phyloP scores from a whole-genome alignment of 2,797 vertebrate genomes.

The Anas bahamensis region DNA sequence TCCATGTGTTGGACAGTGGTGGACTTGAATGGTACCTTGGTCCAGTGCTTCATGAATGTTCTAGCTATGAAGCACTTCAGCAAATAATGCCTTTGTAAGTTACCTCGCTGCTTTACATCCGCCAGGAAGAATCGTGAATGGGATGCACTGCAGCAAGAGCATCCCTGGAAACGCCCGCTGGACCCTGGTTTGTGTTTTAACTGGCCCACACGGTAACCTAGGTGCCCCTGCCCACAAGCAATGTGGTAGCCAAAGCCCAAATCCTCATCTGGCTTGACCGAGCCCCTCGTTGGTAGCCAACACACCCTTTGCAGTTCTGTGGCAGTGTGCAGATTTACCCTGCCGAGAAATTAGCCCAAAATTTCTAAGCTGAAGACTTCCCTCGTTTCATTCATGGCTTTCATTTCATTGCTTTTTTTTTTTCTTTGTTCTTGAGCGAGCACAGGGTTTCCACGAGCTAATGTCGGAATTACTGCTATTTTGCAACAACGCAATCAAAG shows the following conservation, averaged over 20 bases:
- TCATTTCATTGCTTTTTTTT: constrained; percentile 33
- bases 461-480: constrained; percentile 82
- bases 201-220: neutral
- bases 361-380: neutral
- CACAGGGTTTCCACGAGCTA: constrained; percentile 74
- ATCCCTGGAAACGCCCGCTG: neutral
- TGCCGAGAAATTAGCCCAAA: neutral
- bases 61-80: neutral
- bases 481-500: constrained; percentile 87
- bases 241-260: neutral
- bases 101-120: neutral
- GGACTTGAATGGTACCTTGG: neutral
- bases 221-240: neutral
- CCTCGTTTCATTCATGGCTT: constrained; percentile 43
- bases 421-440: constrained; percentile 72
- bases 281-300: neutral
- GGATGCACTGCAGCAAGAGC: neutral
- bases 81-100: neutral
- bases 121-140: neutral
- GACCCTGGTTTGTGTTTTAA: neutral
- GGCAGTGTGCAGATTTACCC: neutral
- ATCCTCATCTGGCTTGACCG: neutral
- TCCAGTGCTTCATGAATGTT: neutral
- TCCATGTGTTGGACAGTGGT: neutral
- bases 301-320: neutral